Evolutionary conservation across 1,140 invertebrate genomes (phyloP).

Genomic region (Belonocnema kinseyi): DNA sequence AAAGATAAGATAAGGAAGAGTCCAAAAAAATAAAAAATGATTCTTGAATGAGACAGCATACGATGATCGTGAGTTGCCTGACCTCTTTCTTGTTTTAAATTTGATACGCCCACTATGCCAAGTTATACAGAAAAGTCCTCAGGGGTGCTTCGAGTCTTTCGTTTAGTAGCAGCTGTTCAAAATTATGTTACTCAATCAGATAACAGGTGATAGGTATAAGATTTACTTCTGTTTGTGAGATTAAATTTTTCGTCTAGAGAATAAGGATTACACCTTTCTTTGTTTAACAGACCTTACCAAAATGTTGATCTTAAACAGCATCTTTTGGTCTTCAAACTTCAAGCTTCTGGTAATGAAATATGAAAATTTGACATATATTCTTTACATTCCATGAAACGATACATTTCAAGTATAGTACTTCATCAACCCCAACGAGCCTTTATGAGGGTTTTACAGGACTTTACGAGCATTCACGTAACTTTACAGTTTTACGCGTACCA

Average conservation of each 20-base stretch:
- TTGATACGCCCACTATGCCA: constrained; percentile 20
- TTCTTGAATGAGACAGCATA: constrained; percentile 27
- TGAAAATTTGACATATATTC: background rate
- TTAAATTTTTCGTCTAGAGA: background rate
- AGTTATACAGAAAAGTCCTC: constrained; percentile 25
- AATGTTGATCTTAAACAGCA: no score
- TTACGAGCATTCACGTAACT: constrained; percentile 29
- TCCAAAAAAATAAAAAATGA: constrained; percentile 15
- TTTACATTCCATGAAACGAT: constrained; percentile 18
- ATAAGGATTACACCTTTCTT: background rate
- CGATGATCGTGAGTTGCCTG: constrained; percentile 11
- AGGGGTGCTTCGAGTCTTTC: constrained; percentile 11
- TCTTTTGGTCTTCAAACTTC: no score
- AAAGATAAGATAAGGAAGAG: background rate
- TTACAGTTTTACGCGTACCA: constrained; percentile 30
- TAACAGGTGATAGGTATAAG: constrained; percentile 20
- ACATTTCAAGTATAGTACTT: constrained; percentile 27
- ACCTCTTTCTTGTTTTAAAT: constrained; percentile 21
- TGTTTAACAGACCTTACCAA: no score
- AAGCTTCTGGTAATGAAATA: background rate
- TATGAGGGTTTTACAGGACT: constrained; percentile 25
- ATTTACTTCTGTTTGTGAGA: constrained; percentile 12
- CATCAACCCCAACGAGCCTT: constrained; percentile 18
- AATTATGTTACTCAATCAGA: constrained; percentile 29
- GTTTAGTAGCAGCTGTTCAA: constrained; percentile 23